Percentiles rank a stretch among this genome's conserved stretches.
phyloP scores from a whole-genome alignment of 2,888 invertebrate species.

The Cephus nigrinus region DNA sequence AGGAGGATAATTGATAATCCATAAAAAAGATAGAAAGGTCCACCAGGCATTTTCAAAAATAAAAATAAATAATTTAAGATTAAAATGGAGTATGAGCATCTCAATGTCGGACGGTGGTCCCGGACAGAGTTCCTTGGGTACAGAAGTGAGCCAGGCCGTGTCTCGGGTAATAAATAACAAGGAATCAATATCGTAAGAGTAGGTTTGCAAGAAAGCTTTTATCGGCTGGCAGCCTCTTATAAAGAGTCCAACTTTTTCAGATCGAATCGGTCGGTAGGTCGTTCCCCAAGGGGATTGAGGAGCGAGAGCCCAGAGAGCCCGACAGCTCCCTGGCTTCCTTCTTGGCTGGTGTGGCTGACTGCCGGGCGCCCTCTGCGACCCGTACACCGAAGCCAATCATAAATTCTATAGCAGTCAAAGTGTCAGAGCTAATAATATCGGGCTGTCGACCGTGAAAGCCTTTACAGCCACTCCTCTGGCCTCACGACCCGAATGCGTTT shows the following conservation, averaged over 20 bases:
- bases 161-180: conserved; percentile 1
- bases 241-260: conserved; percentile 17
- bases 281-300: conserved; percentile 1
- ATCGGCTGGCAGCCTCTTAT: conserved; percentile 24
- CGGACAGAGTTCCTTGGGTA: neutral
- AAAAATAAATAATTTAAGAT: conserved; percentile 36
- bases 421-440: conserved; percentile 36
- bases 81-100: conserved; percentile 21
- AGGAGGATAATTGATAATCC: neutral
- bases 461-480: conserved; percentile 13
- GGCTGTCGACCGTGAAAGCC: conserved; percentile 28
- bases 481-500: neutral
- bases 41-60: conserved; percentile 24
- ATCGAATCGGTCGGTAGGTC: conserved; percentile 8
- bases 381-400: conserved; percentile 26
- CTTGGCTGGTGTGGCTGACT: neutral
- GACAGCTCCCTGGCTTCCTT: conserved; percentile 1
- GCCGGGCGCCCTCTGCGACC: neutral
- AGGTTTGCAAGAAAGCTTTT: conserved; percentile 39
- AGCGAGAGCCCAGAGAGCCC: conserved; percentile 3
- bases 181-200: conserved; percentile 41
- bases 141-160: neutral
- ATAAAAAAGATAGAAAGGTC: conserved; percentile 1
- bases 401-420: conserved; percentile 35
- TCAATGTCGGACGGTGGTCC: neutral